Base-by-base conservation (phyloP, 2,113 vertebrate genomes). In the Pteronura brasiliensis region DNA sequence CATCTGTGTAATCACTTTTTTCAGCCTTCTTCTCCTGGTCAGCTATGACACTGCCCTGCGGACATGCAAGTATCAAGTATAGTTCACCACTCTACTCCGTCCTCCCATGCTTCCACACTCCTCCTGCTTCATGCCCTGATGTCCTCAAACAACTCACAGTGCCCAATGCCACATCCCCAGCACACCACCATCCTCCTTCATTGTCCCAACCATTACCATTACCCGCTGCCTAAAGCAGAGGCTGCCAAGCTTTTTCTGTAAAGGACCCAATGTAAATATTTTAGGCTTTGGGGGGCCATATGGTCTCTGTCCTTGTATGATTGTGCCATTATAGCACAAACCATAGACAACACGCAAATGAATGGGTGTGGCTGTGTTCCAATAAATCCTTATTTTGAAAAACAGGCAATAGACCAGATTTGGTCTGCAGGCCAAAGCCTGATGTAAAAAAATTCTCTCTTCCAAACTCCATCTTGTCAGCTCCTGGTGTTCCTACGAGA, bases 331-430 rank as follows among this genome's bases (percentile, higher is more conserved):
- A n/a, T 3, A 13, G 12, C 21, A 74, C 61, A 87, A 83, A 87
- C n/a, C 42, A 72, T 8, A 74, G 21, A 63, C 7, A 14, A 87
- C 42, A 69, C 14, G 10, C n/a, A 72, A 67, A 57, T 52, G 55
- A 94, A 47, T 49, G 31, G 21, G 5, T 52, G 17, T 59, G 34
- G 6, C 59, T 82, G 9, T 49, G 21, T 44, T 85, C 36, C 79
- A n/a, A 59, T 77, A 77, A 85, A 67, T 39, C 74, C 59, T 88
- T 52, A 88, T 72, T 76, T 49, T 59, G 23, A 90, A 93, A 93
- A 95, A 47, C 29, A 52, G 27, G 34, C 31, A 59, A 65, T 7
- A 3, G 14, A 55, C 80, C 39, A 85, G 36, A 84, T 59, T 55
- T 47, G 71, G 15, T 15, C 89, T 52, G 9, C 11, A 4, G 31